Evolutionary conservation across 2,797 vertebrate species (phyloP), one percentile per base, ranked within the genome.

Genomic region (Coilia nasus): DNA sequence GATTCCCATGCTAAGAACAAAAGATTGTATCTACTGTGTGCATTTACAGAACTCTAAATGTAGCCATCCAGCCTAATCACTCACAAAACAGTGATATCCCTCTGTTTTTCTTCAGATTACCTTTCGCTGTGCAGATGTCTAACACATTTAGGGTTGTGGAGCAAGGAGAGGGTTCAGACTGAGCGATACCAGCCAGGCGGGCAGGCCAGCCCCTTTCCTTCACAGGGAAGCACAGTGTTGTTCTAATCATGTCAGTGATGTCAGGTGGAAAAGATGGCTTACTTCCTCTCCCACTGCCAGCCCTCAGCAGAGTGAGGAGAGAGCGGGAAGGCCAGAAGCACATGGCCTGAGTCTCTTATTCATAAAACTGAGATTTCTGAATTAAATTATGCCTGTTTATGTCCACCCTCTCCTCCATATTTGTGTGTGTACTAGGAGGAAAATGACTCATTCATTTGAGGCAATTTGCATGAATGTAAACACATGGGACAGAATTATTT

Each of bases 251-350:
- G 83, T 92, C 88, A 91, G 89, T 92, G 90, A 94, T 93, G 94
- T 95, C 92, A 94, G 92, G 92, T 93, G 92, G 91, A 93, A 94
- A 92, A 93, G 88, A 88, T 91, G 88, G 86, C 88, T 92, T 90
- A 90, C 92, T 94, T 94, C 92, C 93, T 92, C 86, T 60, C 15
- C 87, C 83, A 88, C 89, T 91, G 90, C 91, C 91, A 92, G 88
- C 84, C 85, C 82, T 86, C 71, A 91, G 82, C 90, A 83, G 85
- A 93, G 89, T 87, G 88, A 88, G 87, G 80, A 84, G 88, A 91
- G 86, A 88, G 91, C 25, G 25, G 64, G 64, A 28, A 78, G 71
- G 71, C 71, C 71, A 78, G 31, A 78, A 88, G 84, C 81, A 81
- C 84, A 81, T 83, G 88, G 64, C 82, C 81, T n/a, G 46, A 44